Evolutionary conservation across 2,888 invertebrate genomes (phyloP), one percentile per base, ranked within the genome.

Genomic region (Malachius bipustulatus): DNA sequence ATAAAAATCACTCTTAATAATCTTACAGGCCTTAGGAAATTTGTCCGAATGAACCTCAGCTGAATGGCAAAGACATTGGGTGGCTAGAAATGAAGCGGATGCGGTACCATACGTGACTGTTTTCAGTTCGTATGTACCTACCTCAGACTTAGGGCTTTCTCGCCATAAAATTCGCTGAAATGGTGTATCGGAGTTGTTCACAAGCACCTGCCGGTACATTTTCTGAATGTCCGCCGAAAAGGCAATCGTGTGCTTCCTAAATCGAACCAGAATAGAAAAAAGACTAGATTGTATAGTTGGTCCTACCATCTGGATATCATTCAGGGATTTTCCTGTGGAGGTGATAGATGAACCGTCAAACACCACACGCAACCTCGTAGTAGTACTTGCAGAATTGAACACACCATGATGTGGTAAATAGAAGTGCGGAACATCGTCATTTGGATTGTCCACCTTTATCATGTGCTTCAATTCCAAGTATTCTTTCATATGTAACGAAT

Each of bases 341-440:
- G 43, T 41, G 34, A 37, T 38, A 1, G 37, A 40, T 1, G 44
- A 44, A 16, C 37, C 46, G 35, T 52, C 46, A 38, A 51, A 51
- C 4, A 51, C 50, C 4, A 49, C 47, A 10, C 50, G 31, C 14
- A 47, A 36, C 30, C 45, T 49, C 4, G 51, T 52, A 3, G 50
- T 52, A 3, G 34, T 10, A 16, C 43, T 46, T 10, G 24, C 16
- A 26, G 44, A 36, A 36, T 45, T 47, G 9, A 43, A 9, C 3
- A 53, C 49, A 6, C 38, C 43, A 37, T 53, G 50, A 37, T 53
- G 51, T 2, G 52, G 48, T 14, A 47, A 38, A 39, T 39, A 46
- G 34, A 33, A 46, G 11, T 28, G 32, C 3, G 19, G 4, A 14
- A 14, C 16, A 8, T 24, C 3, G 29, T 27, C 15, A n/a, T 24